phyloP scores from a whole-genome alignment of 2,113 vertebrate genomes.

The Pomatostomus ruficeps region DNA sequence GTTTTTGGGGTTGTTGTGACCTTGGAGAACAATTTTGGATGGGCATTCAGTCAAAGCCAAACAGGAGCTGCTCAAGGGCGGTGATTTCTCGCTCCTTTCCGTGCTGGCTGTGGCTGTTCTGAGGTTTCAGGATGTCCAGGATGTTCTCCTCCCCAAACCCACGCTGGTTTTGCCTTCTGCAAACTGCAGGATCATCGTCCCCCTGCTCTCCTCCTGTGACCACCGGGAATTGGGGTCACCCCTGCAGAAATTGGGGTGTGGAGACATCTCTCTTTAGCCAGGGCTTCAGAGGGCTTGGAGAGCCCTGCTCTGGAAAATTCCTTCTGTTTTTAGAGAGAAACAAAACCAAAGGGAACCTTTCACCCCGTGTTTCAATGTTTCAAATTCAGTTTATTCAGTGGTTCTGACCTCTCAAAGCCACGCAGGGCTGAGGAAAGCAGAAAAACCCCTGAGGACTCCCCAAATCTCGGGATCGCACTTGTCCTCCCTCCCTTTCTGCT shows the following conservation, averaged over 20 bases:
- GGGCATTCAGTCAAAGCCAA: neutral
- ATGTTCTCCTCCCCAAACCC: neutral
- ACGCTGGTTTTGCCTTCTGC: rapidly evolving
- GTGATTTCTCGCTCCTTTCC: neutral
- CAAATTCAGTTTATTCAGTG: neutral
- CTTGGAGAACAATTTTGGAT: neutral
- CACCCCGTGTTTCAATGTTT: neutral
- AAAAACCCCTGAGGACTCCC: too few species aligned
- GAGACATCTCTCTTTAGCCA: neutral
- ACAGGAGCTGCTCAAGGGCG: neutral
- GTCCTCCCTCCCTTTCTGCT: neutral
- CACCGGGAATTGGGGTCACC: neutral
- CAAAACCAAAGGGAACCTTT: neutral
- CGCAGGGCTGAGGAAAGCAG: neutral
- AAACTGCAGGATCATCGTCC: neutral
- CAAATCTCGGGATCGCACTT: neutral
- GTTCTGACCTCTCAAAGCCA: neutral
- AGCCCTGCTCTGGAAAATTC: neutral
- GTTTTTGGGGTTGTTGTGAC: neutral
- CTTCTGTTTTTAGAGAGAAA: neutral
- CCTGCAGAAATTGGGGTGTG: neutral
- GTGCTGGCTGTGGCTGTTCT: neutral
- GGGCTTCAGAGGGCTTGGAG: neutral
- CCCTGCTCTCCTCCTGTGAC: neutral
- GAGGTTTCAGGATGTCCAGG: neutral